Evolutionary conservation across 92 coral and sea anemone species (phyloP), one percentile per base, ranked within the genome.

Genomic region (Desmophyllum pertusum): DNA sequence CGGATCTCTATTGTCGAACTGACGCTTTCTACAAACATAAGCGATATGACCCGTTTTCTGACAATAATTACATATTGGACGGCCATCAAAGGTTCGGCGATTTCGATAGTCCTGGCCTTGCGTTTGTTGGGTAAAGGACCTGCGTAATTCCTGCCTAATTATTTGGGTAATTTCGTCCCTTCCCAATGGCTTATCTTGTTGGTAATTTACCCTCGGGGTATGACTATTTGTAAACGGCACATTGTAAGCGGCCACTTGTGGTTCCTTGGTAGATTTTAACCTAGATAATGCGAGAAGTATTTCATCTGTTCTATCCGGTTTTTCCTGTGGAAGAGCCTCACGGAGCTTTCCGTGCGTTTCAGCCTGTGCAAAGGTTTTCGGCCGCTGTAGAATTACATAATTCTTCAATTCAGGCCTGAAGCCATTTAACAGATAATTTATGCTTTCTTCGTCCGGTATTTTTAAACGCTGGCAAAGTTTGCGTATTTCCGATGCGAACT

Each of bases 341-440:
- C 42, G 29, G 9, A 83, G 17, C 15, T 69, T 65, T 0, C 81
- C 87, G 9, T 68, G 74, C 11, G 77, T 73, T 48, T 73, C 77
- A 5, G 77, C 87, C 23, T 73, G 59, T 4, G 75, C 3, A 46
- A 41, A 75, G 1, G 81, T 52, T 2, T 61, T 52, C 4, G 81
- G 81, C 25, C 66, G 30, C 33, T 73, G 81, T 1, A 83, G 27
- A 29, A 83, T 75, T 0, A 74, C 87, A 29, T 74, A 70, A 23
- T 83, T 78, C 31, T 83, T 83, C 2, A 83, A 6, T 6, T 75
- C 81, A 0, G 71, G 72, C 19, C 46, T 10, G 2, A 83, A 31
- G 8, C 81, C 81, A 29, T 74, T 68, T 23, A 83, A 36, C n/a
- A 83, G 41, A 25, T 70, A 74, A 3, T 74, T 77, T n/a, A 57